Conservation (phyloP, 2,888 invertebrate species). For the Andrena fulva region DNA sequence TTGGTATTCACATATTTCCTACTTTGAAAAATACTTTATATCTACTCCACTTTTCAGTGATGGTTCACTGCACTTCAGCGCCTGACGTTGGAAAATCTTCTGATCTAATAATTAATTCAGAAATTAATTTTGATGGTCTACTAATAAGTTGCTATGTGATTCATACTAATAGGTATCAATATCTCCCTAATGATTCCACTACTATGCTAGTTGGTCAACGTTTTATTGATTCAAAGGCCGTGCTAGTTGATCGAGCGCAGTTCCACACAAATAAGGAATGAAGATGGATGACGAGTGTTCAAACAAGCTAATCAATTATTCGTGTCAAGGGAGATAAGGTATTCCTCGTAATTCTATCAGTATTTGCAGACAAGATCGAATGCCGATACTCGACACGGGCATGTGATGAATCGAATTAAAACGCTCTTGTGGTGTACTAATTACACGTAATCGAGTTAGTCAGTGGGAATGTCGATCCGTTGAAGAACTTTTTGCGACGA, state of each 20-base stretch:
- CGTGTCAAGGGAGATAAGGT: slow-evolving; percentile 28
- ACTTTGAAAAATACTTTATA: too few relatives aligned
- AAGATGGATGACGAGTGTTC: slow-evolving; percentile 8
- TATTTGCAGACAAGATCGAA: slow-evolving; percentile 15
- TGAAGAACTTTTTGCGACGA: neutral
- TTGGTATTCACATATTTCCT: too few relatives aligned
- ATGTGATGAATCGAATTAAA: neutral
- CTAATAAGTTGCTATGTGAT: too few relatives aligned
- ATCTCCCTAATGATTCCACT: too few relatives aligned
- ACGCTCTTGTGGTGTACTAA: neutral
- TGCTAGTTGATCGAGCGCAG: slow-evolving; percentile 9
- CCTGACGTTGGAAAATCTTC: too few relatives aligned
- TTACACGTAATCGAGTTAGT: neutral
- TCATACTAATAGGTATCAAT: too few relatives aligned
- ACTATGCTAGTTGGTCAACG: too few relatives aligned
- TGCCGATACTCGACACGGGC: neutral
- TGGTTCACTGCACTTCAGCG: too few relatives aligned
- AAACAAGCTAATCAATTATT: slow-evolving; percentile 28
- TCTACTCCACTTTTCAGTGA: too few relatives aligned
- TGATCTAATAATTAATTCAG: too few relatives aligned
- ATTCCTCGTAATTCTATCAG: slow-evolving; percentile 19
- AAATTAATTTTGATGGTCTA: too few relatives aligned
- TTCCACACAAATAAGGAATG: neutral
- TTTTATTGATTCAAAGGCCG: neutral
- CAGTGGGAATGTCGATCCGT: neutral